phyloP scores from a whole-genome alignment of 2,888 invertebrate species.

The Hyppa rectilinea region DNA sequence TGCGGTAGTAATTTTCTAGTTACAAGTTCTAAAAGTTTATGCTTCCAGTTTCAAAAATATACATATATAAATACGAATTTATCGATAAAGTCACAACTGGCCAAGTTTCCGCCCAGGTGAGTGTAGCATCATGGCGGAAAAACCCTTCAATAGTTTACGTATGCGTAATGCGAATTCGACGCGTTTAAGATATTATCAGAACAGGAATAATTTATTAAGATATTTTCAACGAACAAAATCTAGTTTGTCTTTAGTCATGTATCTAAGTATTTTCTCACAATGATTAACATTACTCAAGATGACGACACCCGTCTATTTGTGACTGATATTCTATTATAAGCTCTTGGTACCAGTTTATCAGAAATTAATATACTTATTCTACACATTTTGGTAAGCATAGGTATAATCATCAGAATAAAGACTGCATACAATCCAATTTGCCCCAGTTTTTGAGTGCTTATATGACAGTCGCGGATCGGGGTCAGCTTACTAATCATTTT shows the following conservation, averaged over 20 bases:
- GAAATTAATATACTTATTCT: conserved; percentile 48
- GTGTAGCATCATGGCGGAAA: conserved; percentile 39
- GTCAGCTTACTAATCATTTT: conserved; percentile 86
- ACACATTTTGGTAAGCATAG: conserved; percentile 61
- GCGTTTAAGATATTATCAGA: conserved; percentile 39
- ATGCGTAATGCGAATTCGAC: conserved; percentile 47
- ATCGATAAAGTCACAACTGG: neutral
- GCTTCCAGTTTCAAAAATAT: neutral
- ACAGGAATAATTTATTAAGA: conserved; percentile 46
- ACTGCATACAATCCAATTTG: conserved; percentile 76
- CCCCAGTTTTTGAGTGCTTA: conserved; percentile 84
- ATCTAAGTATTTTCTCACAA: conserved; percentile 57
- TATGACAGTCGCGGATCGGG: conserved; percentile 81
- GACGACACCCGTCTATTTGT: conserved; percentile 68
- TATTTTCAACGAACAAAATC: conserved; percentile 40
- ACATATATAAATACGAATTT: too few relatives aligned
- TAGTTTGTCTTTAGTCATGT: conserved; percentile 37
- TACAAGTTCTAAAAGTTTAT: neutral
- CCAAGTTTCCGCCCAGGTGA: neutral
- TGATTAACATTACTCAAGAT: conserved; percentile 67
- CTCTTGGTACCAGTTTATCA: conserved; percentile 59
- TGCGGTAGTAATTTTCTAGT: neutral
- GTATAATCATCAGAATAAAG: conserved; percentile 65
- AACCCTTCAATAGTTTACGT: conserved; percentile 35
- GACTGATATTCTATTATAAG: conserved; percentile 69